Percentiles rank a stretch among this genome's conserved stretches.
phyloP scores from a whole-genome alignment of 2,888 invertebrate species.

The Lochmaea crataegi region DNA sequence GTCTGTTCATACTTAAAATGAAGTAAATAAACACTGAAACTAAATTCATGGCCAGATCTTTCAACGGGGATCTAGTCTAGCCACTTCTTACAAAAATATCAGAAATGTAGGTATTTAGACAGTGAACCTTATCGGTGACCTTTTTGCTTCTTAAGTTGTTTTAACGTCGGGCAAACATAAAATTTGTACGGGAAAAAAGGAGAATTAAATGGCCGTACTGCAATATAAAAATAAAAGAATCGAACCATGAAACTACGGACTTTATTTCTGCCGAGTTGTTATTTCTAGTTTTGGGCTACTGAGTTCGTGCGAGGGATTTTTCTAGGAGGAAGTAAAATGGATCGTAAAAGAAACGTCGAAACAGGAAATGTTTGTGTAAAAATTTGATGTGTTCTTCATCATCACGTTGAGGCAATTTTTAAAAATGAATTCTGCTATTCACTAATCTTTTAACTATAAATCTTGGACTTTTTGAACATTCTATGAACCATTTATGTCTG shows the following conservation, averaged over 20 bases:
- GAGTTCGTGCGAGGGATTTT: background rate
- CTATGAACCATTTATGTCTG: too few species aligned
- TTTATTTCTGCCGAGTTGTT: background rate
- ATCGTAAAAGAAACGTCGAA: conserved; percentile 1
- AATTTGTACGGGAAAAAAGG: background rate
- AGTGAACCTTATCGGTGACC: background rate
- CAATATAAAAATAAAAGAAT: background rate
- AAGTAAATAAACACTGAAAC: too few species aligned
- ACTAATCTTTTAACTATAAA: too few species aligned
- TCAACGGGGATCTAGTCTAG: too few species aligned
- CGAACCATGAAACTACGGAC: background rate
- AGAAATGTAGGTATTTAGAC: too few species aligned
- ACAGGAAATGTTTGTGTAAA: conserved; percentile 1
- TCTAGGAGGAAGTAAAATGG: background rate
- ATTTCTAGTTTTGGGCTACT: background rate
- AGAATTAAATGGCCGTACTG: background rate
- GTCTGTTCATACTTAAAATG: too few species aligned
- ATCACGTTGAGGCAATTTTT: background rate
- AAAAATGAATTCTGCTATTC: too few species aligned
- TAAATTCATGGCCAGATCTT: too few species aligned
- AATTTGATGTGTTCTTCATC: background rate
- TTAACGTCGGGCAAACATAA: background rate
- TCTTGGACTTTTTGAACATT: too few species aligned
- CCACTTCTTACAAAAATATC: too few species aligned
- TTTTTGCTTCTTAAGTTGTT: background rate